phyloP scores from a whole-genome alignment of 2,113 vertebrate species.

The Chascanopsetta lugubris region DNA sequence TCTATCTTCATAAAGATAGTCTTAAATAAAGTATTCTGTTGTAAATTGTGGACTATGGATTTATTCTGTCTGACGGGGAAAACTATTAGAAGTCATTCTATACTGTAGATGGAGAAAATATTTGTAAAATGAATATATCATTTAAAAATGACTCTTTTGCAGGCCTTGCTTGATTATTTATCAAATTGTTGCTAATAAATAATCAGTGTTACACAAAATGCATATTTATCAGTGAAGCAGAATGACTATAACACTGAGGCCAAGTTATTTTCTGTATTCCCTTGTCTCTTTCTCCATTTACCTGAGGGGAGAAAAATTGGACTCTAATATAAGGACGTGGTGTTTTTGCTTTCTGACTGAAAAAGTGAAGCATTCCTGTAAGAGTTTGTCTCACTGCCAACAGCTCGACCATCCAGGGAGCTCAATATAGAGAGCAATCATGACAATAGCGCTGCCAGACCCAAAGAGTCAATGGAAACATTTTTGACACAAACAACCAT shows the following conservation, averaged over 20 bases:
- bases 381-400: slow-evolving; percentile 37
- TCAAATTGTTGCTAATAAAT: not conserved
- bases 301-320: slow-evolving; percentile 31
- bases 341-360: slow-evolving; percentile 45
- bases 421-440: slow-evolving; percentile 45
- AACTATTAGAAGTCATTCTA: not conserved
- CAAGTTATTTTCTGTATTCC: not conserved
- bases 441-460: slow-evolving; percentile 56
- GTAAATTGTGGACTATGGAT: not conserved
- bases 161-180: not conserved
- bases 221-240: not conserved
- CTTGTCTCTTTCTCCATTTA: not conserved
- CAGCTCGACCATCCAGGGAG: slow-evolving; percentile 3
- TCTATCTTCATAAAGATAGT: not conserved
- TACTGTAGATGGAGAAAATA: not conserved
- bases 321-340: slow-evolving; percentile 32
- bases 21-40: too few species aligned
- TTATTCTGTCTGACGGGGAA: not conserved
- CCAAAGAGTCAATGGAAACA: slow-evolving; percentile 37
- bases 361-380: slow-evolving; percentile 59
- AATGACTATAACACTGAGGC: not conserved
- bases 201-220: not conserved
- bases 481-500: slow-evolving; percentile 35
- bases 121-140: not conserved
- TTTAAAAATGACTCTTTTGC: too few species aligned